Percentiles rank a stretch among this genome's conserved stretches.
Evolutionary conservation across 1,140 invertebrate genomes (phyloP).

Genomic region (Drosophila obscura): DNA sequence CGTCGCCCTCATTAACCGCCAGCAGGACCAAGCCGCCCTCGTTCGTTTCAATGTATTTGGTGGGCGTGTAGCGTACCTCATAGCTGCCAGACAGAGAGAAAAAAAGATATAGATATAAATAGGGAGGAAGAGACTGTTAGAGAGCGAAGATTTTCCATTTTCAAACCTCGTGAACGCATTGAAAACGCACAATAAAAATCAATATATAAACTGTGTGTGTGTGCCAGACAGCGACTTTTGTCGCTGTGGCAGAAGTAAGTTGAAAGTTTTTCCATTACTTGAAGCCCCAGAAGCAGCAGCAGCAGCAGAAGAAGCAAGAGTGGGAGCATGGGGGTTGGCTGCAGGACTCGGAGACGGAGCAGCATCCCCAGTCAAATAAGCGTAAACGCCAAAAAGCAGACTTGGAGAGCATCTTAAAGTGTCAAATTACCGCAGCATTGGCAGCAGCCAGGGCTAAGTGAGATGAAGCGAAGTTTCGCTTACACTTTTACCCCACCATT

Average conservation of each 20-base stretch:
- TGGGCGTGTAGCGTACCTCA: slow-evolving; percentile 85
- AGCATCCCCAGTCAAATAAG: slow-evolving; percentile 41
- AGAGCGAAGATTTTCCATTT: slow-evolving; percentile 69
- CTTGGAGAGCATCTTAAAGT: slow-evolving; percentile 81
- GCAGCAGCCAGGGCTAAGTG: slow-evolving; percentile 58
- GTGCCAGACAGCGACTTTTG: slow-evolving; percentile 35
- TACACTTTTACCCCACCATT: slow-evolving; percentile 50
- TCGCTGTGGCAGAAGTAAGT: slow-evolving; percentile 36
- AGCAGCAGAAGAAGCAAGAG: background rate
- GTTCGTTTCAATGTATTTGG: slow-evolving; percentile 89
- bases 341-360: no score
- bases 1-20: slow-evolving; percentile 88
- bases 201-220: slow-evolving; percentile 53
- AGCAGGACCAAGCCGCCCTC: slow-evolving; percentile 90
- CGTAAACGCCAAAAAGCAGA: slow-evolving; percentile 79
- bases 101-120: slow-evolving; percentile 12
- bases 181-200: slow-evolving; percentile 80
- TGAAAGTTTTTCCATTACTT: slow-evolving; percentile 82
- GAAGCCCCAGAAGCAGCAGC: slow-evolving; percentile 2
- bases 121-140: slow-evolving; percentile 24
- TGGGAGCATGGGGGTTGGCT: no score
- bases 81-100: slow-evolving; percentile 61
- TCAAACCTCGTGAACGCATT: slow-evolving; percentile 45
- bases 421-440: slow-evolving; percentile 83
- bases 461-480: slow-evolving; percentile 59